Percentiles rank a stretch among this genome's conserved stretches.
These are phyloP conservation scores for Drosophila insularis DNA, from an alignment of 1,140 invertebrate genomes.

Conservation along the genomic window DNA sequence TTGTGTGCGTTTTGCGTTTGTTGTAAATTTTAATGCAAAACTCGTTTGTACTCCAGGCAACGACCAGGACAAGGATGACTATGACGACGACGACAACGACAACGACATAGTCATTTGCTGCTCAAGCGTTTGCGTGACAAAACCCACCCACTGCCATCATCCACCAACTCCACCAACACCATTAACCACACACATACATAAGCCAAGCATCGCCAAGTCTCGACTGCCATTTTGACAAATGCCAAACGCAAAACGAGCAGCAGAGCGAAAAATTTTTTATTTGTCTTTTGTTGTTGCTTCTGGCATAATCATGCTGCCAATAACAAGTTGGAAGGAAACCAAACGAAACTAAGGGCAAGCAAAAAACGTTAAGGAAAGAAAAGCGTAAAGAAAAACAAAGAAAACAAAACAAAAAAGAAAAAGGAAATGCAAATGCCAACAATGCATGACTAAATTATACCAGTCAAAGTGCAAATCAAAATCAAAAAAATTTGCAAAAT, in stretches of 20 bases:
- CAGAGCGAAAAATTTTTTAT: slow-evolving; percentile 68
- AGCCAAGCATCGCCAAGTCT: neutral
- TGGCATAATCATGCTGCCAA: slow-evolving; percentile 50
- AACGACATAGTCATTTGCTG: slow-evolving; percentile 54
- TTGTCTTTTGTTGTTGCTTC: slow-evolving; percentile 56
- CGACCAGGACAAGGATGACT: slow-evolving; percentile 14
- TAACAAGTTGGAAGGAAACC: slow-evolving; percentile 13
- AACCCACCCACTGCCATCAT: slow-evolving; percentile 6
- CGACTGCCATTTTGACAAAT: slow-evolving; percentile 71
- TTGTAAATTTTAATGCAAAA: slow-evolving; percentile 74
- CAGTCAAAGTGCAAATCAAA: slow-evolving; percentile 5
- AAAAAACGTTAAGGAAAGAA: neutral
- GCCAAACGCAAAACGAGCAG: slow-evolving; percentile 69
- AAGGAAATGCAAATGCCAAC: slow-evolving; percentile 3
- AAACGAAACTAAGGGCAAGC: neutral
- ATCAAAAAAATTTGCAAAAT: no score
- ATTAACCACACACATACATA: neutral
- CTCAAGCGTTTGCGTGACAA: slow-evolving; percentile 70
- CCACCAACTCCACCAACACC: neutral
- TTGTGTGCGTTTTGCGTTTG: slow-evolving; percentile 49
- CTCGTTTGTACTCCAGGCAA: slow-evolving; percentile 57
- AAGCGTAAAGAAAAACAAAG: neutral
- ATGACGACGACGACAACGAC: slow-evolving; percentile 26
- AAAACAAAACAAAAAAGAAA: neutral
- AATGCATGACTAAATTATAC: slow-evolving; percentile 9